Evolutionary conservation across 1,140 invertebrate species (phyloP).

Genomic region (Sycophila sp.): DNA sequence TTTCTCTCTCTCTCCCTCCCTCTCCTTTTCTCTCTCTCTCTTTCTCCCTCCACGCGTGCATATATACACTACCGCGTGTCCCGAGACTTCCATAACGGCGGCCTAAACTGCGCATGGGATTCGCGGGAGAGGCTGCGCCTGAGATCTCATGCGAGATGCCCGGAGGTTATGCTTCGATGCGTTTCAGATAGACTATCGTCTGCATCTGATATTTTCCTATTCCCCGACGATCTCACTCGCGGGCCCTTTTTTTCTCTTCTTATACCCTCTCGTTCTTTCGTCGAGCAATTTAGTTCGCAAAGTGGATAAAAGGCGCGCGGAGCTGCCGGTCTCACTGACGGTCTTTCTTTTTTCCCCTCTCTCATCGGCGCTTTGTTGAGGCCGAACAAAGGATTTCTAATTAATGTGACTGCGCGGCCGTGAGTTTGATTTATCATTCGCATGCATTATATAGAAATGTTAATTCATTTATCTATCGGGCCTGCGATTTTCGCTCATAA

Average conservation of each 20-base stretch:
- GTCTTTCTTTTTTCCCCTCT: background rate
- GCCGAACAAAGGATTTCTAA: slow-evolving; percentile 38
- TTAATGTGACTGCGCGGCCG: slow-evolving; percentile 36
- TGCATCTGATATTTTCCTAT: slow-evolving; percentile 24
- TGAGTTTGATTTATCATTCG: slow-evolving; percentile 37
- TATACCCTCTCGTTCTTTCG: no score
- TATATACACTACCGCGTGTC: background rate
- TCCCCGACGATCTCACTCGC: slow-evolving; percentile 29
- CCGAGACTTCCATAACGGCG: slow-evolving; percentile 15
- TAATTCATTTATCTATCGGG: slow-evolving; percentile 35
- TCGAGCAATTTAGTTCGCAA: slow-evolving; percentile 28
- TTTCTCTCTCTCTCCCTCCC: background rate
- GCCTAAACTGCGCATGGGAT: slow-evolving; percentile 29
- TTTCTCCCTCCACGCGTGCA: slow-evolving; percentile 13
- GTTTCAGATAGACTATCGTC: slow-evolving; percentile 29
- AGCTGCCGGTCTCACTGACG: background rate
- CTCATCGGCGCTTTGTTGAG: slow-evolving; percentile 34
- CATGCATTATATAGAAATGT: slow-evolving; percentile 26
- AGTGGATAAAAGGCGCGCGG: slow-evolving; percentile 1
- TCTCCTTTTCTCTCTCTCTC: slow-evolving; percentile 10
- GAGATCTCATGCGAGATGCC: slow-evolving; percentile 19
- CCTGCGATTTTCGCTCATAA: no score
- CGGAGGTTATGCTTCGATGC: slow-evolving; percentile 30
- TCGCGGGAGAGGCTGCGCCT: background rate
- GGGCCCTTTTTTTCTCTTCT: slow-evolving; percentile 10